Evolutionary conservation across 2,113 vertebrate species (phyloP).

Genomic region (Lonchura striata): DNA sequence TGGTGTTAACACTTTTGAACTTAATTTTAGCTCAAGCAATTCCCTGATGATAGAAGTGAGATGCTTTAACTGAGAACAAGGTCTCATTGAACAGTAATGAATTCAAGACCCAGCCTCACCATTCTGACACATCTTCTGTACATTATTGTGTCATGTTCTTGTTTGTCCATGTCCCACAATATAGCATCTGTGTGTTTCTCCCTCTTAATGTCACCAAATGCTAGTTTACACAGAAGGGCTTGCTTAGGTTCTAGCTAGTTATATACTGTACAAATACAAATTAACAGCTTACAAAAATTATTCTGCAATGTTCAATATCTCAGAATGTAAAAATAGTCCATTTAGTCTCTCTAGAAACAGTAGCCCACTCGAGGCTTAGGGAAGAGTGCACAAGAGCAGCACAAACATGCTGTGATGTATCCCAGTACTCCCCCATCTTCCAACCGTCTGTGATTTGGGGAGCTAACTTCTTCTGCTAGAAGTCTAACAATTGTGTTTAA

Average conservation of each 20-base stretch:
- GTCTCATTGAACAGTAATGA: background rate
- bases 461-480: background rate
- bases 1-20: background rate
- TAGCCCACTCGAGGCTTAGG: background rate
- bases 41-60: background rate
- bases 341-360: background rate
- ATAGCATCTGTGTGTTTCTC: conserved; percentile 48
- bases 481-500: background rate
- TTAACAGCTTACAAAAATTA: conserved; percentile 39
- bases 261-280: conserved; percentile 31
- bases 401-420: background rate
- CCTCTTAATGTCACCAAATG: conserved; percentile 58
- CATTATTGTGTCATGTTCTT: background rate
- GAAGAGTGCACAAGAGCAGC: background rate
- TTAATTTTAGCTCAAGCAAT: background rate
- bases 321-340: background rate
- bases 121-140: background rate
- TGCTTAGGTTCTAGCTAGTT: conserved; percentile 26
- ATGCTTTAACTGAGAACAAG: background rate
- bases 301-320: background rate
- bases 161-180: conserved; percentile 36
- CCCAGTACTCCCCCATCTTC: background rate
- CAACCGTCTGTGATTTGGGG: background rate
- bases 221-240: conserved; percentile 40
- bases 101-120: background rate